Conservation (phyloP, 2,113 vertebrate genomes). For the Ursus arctos region DNA sequence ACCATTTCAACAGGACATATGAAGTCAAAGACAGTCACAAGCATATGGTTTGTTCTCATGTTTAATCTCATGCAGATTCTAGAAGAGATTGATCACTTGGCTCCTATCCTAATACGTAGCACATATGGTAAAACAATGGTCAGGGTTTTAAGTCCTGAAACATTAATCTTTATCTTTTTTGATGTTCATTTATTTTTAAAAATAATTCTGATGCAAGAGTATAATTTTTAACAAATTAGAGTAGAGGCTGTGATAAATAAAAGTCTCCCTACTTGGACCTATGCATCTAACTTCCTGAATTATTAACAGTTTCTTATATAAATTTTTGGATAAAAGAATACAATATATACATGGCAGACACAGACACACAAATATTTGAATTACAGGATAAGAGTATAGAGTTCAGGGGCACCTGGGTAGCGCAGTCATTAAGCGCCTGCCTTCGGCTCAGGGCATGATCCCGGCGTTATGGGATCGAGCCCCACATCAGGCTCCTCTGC, state of each 20-base stretch:
- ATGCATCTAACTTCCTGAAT: not conserved
- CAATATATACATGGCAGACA: not conserved
- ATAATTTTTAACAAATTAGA: not conserved
- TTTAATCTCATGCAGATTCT: not conserved
- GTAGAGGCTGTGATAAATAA: not conserved
- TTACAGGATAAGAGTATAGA: not conserved
- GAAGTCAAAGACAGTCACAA: not conserved
- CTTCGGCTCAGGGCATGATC: no score
- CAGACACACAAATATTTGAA: fast-evolving
- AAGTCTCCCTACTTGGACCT: not conserved
- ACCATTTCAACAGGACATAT: not conserved
- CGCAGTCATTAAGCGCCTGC: no score
- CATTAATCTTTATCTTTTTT: not conserved
- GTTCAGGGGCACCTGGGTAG: no score
- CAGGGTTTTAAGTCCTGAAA: not conserved
- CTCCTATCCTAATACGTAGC: not conserved
- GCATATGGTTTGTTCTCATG: not conserved
- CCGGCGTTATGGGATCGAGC: no score
- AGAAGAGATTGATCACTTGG: not conserved
- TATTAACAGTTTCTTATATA: not conserved
- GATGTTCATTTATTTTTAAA: not conserved
- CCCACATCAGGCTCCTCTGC: no score
- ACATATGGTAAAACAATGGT: not conserved
- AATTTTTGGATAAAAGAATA: not conserved
- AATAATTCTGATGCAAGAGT: not conserved